These are phyloP conservation scores for Netelia melanura DNA, from an alignment of 2,888 invertebrate genomes.

Conservation along the genomic window DNA sequence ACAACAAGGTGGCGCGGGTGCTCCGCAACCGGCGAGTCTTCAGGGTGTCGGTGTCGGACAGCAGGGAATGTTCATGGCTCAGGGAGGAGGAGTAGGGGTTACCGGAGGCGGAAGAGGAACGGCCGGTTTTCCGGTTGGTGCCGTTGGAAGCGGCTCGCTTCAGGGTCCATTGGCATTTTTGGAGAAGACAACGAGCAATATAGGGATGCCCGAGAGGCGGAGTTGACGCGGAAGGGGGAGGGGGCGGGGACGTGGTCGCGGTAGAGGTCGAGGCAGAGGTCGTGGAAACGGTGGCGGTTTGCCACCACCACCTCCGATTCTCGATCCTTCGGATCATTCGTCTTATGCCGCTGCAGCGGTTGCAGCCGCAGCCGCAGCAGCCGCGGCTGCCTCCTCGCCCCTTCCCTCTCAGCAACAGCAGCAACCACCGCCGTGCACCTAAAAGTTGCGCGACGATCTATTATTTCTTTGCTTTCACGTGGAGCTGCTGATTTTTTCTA, in stretches of 20 bases:
- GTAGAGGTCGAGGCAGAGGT: constrained; percentile 92
- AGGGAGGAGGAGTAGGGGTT: constrained; percentile 80
- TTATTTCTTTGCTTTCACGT: constrained; percentile 21
- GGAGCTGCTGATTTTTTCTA: constrained; percentile 46
- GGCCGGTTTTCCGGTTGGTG: constrained; percentile 89
- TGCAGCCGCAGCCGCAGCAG: constrained; percentile 79
- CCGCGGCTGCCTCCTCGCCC: constrained; percentile 82
- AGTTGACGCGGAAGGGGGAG: constrained; percentile 96
- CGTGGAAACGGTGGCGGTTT: constrained; percentile 87
- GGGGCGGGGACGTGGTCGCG: constrained; percentile 91
- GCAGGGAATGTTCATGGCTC: constrained; percentile 82
- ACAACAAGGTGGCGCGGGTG: constrained; percentile 80
- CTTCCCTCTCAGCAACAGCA: constrained; percentile 84
- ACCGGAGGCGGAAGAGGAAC: constrained; percentile 85
- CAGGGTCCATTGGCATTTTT: constrained; percentile 95
- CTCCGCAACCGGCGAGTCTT: constrained; percentile 78
- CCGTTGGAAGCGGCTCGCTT: constrained; percentile 86
- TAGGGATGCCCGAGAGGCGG: constrained; percentile 94
- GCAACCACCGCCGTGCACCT: constrained; percentile 82
- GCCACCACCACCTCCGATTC: constrained; percentile 80
- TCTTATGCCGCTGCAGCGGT: constrained; percentile 81
- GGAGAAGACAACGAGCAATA: constrained; percentile 96
- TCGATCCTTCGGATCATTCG: constrained; percentile 83
- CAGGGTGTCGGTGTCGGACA: constrained; percentile 81
- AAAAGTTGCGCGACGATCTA: constrained; percentile 60